Evolutionary conservation across 1,140 invertebrate genomes (phyloP).

Genomic region (Aphelenchoides avenae): DNA sequence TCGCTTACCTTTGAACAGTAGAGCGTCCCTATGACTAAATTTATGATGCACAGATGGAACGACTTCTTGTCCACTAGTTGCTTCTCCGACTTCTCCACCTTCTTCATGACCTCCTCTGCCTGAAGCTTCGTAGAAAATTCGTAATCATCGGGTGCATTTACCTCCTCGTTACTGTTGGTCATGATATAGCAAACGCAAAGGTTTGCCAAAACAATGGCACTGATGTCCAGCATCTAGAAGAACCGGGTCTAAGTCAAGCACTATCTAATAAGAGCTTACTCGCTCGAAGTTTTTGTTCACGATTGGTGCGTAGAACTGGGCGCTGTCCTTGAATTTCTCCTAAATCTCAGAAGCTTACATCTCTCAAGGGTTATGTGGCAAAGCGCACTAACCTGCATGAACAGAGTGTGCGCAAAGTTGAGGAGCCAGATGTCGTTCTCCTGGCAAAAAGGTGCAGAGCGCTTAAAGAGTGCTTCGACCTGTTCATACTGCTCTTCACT

Average conservation of each 20-base stretch:
- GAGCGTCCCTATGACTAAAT: constrained; percentile 92
- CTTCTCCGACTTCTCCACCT: constrained; percentile 97
- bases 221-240: constrained; percentile 77
- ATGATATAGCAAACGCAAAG: constrained; percentile 98
- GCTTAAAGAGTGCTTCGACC: constrained; percentile 71
- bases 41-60: constrained; percentile 96
- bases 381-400: constrained; percentile 75
- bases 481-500: constrained; percentile 90
- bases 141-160: too few species aligned
- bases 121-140: constrained; percentile 58
- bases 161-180: constrained; percentile 93
- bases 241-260: neutral
- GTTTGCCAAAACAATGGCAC: constrained; percentile 93
- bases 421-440: constrained; percentile 93
- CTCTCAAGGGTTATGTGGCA: neutral
- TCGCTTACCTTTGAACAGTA: constrained; percentile 79
- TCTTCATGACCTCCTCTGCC: constrained; percentile 95
- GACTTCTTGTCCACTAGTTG: constrained; percentile 82
- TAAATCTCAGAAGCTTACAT: constrained; percentile 17
- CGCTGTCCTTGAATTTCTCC: constrained; percentile 88
- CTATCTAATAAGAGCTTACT: constrained; percentile 66
- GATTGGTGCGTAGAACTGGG: constrained; percentile 95
- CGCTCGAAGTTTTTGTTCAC: constrained; percentile 94
- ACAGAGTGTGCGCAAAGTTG: constrained; percentile 95
- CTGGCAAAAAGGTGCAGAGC: constrained; percentile 94